Base-by-base conservation (phyloP, 2,113 vertebrate genomes). In the pig (Sus scrofa) region DNA sequence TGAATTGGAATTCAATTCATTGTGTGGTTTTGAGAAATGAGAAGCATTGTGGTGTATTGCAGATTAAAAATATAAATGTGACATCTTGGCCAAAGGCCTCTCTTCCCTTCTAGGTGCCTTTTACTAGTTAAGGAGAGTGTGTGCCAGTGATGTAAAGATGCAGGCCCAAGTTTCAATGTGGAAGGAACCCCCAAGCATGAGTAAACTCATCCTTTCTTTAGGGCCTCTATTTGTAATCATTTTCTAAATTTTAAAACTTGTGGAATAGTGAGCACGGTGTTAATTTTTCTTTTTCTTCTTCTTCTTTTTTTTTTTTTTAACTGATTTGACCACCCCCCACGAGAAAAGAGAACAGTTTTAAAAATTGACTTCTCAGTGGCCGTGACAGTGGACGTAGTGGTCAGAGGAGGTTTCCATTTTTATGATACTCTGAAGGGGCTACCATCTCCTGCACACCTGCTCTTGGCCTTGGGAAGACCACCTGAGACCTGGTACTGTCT, bases 391-490 rank as follows among this genome's bases (percentile, higher is more conserved):
- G 54, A 88, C 75, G 34, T 58, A 78, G 67, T 82, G 27, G 30
- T 19, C 8, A 27, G 22, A 71, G 20, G 85, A 93, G 44, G 16
- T 73, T 37, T 95, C 73, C 37, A 34, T 83, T 34, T 87, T 90
- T 96, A 54, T 2, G 1, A 50, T 18, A n/a, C 52, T 19, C 75
- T 78, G 70, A 89, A 60, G 92, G 70, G 78, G 95, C 54, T 10
- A 37, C 18, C 37, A 24, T 74, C 82, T 97, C 58, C 4, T 89
- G 60, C 90, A 77, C 94, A 91, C 30, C n/a, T 52, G 77, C 77
- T 97, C 96, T 95, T 95, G 94, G 93, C 87, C 50, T 67, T 4
- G 89, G 63, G 37, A 85, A 85, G 95, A 91, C 91, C 95, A 90
- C 74, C 91, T 95, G 93, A 93, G 95, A 34, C 94, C 74, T 96